Evolutionary conservation across 2,113 vertebrate genomes (phyloP), one percentile per base, ranked within the genome.

Genomic region (Chloebia gouldiae): DNA sequence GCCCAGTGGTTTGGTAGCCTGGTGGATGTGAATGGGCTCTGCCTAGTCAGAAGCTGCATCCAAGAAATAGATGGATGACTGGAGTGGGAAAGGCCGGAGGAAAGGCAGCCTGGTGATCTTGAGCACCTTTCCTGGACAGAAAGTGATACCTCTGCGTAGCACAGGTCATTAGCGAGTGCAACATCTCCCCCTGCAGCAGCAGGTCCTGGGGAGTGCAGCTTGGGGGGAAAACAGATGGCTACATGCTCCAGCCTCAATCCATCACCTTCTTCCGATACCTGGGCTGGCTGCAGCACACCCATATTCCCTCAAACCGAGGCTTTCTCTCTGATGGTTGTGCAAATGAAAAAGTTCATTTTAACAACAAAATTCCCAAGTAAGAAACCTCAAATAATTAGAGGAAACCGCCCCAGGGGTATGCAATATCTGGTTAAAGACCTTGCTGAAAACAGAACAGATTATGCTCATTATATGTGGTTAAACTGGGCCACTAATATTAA

Each of bases 371-470:
- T 71, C 17, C 66, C 70, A 73, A 93, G 64, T 45, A 82, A 82
- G 37, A 95, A 97, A 85, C 84, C 88, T 90, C 93, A 85, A 35
- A 87, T 65, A 91, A 92, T 90, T 80, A 73, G n/a, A 94, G 70
- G 86, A 84, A 93, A 80, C 85, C 87, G 81, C 73, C 27, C 63
- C 53, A 96, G 82, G 70, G 70, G 57, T 95, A 78, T 92, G 71
- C 44, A 92, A 39, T 86, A 93, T 77, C 63, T 86, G 69, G n/a
- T 13, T 95, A 91, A 97, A 96, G 85, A 95, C 23, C 77, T 92
- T 95, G 94, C 57, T 96, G 96, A 96, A 97, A 96, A 93, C 56
- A 28, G 54, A 91, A 87, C 53, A 80, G 85, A 93, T 95, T 91
- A 77, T 75, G 15, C 72, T 81, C 63, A 18, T 92, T 92, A 76